Evolutionary conservation across 2,888 invertebrate species (phyloP).

Genomic region (Liodrosophila aerea): DNA sequence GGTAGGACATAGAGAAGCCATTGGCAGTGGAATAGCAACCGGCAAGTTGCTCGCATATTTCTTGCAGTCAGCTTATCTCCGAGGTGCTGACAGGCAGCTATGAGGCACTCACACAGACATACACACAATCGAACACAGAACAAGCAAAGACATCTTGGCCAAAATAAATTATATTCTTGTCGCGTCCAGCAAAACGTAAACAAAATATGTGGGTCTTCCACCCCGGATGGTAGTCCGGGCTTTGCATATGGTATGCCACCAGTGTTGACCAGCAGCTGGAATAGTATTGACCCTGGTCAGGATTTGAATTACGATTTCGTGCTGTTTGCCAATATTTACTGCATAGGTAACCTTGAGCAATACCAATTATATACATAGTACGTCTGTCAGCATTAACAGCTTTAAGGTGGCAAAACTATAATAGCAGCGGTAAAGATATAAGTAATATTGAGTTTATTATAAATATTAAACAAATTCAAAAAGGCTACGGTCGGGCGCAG

Average conservation of each 20-base stretch:
- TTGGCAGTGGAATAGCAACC: slow-evolving; percentile 9
- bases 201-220: slow-evolving; percentile 54
- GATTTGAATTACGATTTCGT: slow-evolving; percentile 27
- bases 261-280: slow-evolving; percentile 21
- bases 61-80: slow-evolving; percentile 73
- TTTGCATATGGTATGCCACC: no score
- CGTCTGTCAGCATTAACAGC: no score
- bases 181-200: slow-evolving; percentile 71
- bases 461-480: no score
- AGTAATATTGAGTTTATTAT: no score
- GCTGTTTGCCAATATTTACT: not conserved
- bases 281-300: slow-evolving; percentile 67
- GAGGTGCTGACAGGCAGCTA: slow-evolving; percentile 73
- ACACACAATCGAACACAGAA: slow-evolving; percentile 19
- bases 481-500: no score
- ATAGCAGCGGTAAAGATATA: no score
- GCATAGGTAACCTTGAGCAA: not conserved
- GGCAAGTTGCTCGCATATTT: slow-evolving; percentile 60
- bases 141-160: slow-evolving; percentile 64
- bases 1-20: not conserved
- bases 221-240: not conserved
- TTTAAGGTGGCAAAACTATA: no score
- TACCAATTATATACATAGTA: no score
- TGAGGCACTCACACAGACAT: slow-evolving; percentile 36
- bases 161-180: slow-evolving; percentile 68